phyloP scores from a whole-genome alignment of 30 jellyfish, hydroid and myxozoan species.

The Turritopsis dohrnii region DNA sequence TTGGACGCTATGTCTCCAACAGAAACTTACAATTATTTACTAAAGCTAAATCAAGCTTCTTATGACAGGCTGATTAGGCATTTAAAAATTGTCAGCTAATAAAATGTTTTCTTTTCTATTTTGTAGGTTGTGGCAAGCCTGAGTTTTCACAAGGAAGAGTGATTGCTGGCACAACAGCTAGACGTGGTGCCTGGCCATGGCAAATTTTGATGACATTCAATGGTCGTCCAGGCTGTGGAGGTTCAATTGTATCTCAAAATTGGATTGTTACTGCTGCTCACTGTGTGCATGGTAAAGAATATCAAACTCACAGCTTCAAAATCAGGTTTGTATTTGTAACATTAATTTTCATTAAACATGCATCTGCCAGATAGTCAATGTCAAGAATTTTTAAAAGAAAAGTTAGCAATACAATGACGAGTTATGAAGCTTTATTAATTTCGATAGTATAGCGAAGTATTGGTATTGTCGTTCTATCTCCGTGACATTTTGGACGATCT shows the following conservation, averaged over 20 bases:
- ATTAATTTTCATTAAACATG: background rate
- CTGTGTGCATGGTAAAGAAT: conserved; percentile 57
- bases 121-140: conserved; percentile 55
- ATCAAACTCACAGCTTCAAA: conserved; percentile 24
- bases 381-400: background rate
- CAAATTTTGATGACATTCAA: conserved; percentile 47
- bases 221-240: conserved; percentile 56
- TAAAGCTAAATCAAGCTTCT: too few species aligned
- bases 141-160: conserved; percentile 44
- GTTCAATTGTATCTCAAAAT: conserved; percentile 43
- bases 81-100: background rate
- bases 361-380: background rate
- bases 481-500: too few species aligned
- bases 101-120: too few species aligned
- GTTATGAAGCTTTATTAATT: too few species aligned
- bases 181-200: conserved; percentile 76
- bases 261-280: conserved; percentile 74
- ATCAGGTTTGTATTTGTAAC: conserved; percentile 31
- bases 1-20: too few species aligned
- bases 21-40: too few species aligned
- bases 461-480: too few species aligned
- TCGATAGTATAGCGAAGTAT: too few species aligned
- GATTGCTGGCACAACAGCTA: conserved; percentile 55
- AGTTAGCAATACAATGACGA: too few species aligned
- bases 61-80: background rate